Evolutionary conservation across 2,113 vertebrate species (phyloP), one percentile per base, ranked within the genome.

Genomic region (Myrmecophaga tridactyla): DNA sequence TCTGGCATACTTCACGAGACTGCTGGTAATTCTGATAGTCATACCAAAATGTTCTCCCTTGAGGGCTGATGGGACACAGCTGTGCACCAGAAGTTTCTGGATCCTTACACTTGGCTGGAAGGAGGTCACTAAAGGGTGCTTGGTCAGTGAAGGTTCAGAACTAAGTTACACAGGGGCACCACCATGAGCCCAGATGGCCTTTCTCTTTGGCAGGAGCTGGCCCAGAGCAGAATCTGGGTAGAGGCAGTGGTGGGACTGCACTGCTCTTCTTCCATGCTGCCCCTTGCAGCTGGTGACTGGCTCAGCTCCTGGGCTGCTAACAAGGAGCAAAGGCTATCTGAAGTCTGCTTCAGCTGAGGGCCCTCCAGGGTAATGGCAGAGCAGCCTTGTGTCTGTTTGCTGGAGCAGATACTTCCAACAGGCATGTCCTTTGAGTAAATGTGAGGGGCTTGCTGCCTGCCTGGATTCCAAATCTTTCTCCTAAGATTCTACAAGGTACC

Each of bases 101-200:
- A 15, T 48, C 70, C 81, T 84, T 0, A 20, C 12, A 14, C 36
- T 70, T 21, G 18, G 62, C 80, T 8, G 4, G 6, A 67, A 46
- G 2, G 43, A 76, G 75, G 76, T 93, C 90, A 86, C 51, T 25
- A 60, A 93, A 89, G 70, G 46, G 36, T 62, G 23, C 75, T 91
- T 0, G 0, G 46, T 83, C 78, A 41, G 43, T 65, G 62, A 73
- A 65, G 46, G n/a, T 60, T 86, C 62, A 4, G 12, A 75, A 76
- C 43, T 46, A 67, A 43, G 46, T 80, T 75, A 76, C 21, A 77
- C 65, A 31, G 0, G 1, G 78, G 43, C 53, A 69, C 58, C 34
- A 60, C 70, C 13, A 2, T 17, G 1, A 14, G 34, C 76, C 73
- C 58, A 67, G 69, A 76, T 67, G 1, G 0, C 60, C 78, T 56